These are phyloP conservation scores for Panzeria rudis DNA, from an alignment of 2,888 invertebrate genomes.

Conservation along the genomic window DNA sequence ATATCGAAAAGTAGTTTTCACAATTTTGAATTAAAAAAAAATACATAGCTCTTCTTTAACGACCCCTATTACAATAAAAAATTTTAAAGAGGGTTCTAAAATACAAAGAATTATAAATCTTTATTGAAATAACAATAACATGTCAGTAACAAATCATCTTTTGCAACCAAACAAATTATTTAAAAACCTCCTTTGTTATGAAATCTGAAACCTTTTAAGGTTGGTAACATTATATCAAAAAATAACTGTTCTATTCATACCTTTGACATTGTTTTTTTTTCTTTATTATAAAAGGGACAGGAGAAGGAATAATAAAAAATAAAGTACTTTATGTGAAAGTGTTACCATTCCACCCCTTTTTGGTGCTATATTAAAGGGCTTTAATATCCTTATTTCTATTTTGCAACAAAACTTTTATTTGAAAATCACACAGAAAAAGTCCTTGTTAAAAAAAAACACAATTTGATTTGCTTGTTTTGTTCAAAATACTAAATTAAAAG, in stretches of 20 bases:
- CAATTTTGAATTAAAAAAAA: no score
- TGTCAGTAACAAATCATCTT: constrained; percentile 54
- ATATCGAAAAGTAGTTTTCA: no score
- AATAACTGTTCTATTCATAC: constrained; percentile 30
- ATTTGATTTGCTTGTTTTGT: constrained; percentile 66
- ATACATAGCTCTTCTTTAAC: background rate
- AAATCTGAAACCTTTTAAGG: constrained; percentile 69
- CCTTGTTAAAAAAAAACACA: constrained; percentile 52
- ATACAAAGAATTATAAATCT: constrained; percentile 4
- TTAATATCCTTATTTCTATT: constrained; percentile 54
- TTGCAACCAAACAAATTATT: constrained; percentile 64
- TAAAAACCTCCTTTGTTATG: constrained; percentile 64
- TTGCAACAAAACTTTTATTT: constrained; percentile 55
- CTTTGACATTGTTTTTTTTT: constrained; percentile 14
- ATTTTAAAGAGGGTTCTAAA: background rate
- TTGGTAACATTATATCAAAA: constrained; percentile 64
- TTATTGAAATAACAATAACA: constrained; percentile 19
- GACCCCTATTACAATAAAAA: background rate
- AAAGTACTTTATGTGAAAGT: constrained; percentile 42
- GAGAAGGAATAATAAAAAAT: background rate
- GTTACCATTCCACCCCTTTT: constrained; percentile 60
- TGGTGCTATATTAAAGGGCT: background rate
- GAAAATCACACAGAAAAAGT: constrained; percentile 28
- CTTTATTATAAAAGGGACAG: background rate
- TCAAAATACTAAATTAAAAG: constrained; percentile 15